These are phyloP conservation scores for human (Homo sapiens) DNA, from an alignment of 2,113 vertebrate genomes.

Conservation along the genomic window DNA sequence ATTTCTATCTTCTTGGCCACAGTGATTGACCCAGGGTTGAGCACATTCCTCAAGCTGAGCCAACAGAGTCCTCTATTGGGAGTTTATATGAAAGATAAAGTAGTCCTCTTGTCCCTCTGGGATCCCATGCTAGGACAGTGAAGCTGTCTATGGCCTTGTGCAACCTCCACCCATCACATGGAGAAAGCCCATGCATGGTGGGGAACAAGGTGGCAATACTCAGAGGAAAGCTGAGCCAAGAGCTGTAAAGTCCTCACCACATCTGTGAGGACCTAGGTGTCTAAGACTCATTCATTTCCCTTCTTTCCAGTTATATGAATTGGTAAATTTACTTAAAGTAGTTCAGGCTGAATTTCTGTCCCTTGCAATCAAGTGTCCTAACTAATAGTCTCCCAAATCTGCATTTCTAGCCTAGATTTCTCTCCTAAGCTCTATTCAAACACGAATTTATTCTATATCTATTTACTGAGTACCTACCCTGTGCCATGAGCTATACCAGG, in stretches of 20 bases:
- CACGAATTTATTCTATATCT: background rate
- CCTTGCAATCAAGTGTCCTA: background rate
- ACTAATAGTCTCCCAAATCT: background rate
- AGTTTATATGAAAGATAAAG: background rate
- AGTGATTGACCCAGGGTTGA: background rate
- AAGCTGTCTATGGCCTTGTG: background rate
- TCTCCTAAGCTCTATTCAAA: constrained; percentile 12
- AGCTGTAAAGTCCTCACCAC: background rate
- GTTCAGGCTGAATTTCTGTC: background rate
- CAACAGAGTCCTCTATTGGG: background rate
- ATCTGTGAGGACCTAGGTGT: background rate
- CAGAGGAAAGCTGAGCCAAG: background rate
- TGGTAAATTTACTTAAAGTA: constrained; percentile 3
- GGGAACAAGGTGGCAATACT: background rate
- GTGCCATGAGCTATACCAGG: background rate
- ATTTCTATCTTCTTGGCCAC: background rate
- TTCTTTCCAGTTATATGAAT: background rate
- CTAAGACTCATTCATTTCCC: background rate
- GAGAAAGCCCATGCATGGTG: background rate
- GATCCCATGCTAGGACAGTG: background rate
- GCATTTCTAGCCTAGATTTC: background rate
- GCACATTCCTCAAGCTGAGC: background rate
- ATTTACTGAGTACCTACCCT: background rate
- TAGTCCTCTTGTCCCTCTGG: background rate
- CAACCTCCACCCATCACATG: background rate